A percentile compares a stretch with the other conserved stretches of the same genome.
phyloP scores from a whole-genome alignment of 2,888 invertebrate genomes.

The Argyresthia goedartella region DNA sequence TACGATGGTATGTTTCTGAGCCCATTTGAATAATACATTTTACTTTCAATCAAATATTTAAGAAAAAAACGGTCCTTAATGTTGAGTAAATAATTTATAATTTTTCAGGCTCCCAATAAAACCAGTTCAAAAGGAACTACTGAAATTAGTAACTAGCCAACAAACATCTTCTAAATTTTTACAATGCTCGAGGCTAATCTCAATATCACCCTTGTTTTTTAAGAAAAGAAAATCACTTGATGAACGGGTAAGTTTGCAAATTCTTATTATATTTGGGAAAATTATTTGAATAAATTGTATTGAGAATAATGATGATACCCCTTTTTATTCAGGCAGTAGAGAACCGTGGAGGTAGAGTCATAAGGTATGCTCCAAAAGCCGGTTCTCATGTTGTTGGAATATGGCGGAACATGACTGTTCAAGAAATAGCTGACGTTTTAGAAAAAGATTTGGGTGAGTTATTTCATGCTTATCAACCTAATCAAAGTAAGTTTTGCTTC shows the following conservation, averaged over 20 bases:
- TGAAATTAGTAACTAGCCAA: constrained; percentile 19
- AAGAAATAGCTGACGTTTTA: constrained; percentile 77
- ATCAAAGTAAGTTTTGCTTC: too few relatives aligned
- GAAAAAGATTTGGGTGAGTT: constrained; percentile 72
- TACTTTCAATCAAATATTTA: constrained; percentile 2
- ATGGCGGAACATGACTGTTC: constrained; percentile 86
- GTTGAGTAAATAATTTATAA: neutral
- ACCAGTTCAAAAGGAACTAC: constrained; percentile 27
- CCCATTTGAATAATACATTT: neutral
- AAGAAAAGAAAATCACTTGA: constrained; percentile 75
- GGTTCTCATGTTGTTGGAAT: constrained; percentile 73
- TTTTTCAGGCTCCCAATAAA: constrained; percentile 36
- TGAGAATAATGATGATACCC: neutral
- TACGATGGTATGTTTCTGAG: constrained; percentile 32
- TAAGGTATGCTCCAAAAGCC: constrained; percentile 73
- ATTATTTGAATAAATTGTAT: neutral
- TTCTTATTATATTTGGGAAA: neutral
- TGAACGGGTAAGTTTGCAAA: constrained; percentile 62
- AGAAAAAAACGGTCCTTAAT: neutral
- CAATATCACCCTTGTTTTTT: constrained; percentile 37
- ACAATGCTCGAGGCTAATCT: constrained; percentile 28
- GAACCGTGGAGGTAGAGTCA: constrained; percentile 52
- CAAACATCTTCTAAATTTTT: constrained; percentile 12
- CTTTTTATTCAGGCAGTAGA: constrained; percentile 28
- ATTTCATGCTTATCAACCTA: too few relatives aligned